A percentile compares a stretch with the other conserved stretches of the same genome.
phyloP scores from a whole-genome alignment of 2,888 invertebrate genomes.

The Crocallis elinguaria region DNA sequence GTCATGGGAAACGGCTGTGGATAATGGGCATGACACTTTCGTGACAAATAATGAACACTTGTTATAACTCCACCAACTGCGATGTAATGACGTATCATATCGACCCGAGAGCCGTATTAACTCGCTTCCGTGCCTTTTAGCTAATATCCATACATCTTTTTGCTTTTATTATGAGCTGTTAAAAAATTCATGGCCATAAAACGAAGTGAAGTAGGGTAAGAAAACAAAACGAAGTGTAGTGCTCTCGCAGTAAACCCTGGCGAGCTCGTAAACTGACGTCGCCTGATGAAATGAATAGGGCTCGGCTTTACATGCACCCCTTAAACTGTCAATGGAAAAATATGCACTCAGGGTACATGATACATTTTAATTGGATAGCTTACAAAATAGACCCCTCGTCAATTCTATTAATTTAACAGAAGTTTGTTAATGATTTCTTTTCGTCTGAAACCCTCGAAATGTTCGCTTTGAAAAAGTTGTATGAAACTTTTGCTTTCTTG shows the following conservation, averaged over 20 bases:
- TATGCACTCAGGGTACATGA: constrained; percentile 49
- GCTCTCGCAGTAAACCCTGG: constrained; percentile 66
- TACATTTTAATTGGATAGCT: constrained; percentile 65
- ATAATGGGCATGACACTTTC: constrained; percentile 34
- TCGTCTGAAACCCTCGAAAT: constrained; percentile 30
- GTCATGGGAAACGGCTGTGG: constrained; percentile 44
- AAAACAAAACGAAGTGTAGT: constrained; percentile 66
- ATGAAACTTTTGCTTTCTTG: constrained; percentile 46
- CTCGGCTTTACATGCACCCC: constrained; percentile 43
- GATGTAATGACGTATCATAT: constrained; percentile 20
- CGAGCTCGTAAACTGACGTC: constrained; percentile 69
- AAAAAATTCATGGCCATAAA: constrained; percentile 58
- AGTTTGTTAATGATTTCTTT: constrained; percentile 45
- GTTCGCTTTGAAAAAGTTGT: constrained; percentile 40
- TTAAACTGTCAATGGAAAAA: constrained; percentile 51
- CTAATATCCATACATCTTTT: constrained; percentile 35
- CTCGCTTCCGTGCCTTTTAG: constrained; percentile 13
- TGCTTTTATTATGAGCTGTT: constrained; percentile 57
- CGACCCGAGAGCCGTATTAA: not conserved
- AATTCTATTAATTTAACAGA: constrained; percentile 45
- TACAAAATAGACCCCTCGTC: constrained; percentile 43
- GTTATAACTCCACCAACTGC: constrained; percentile 36
- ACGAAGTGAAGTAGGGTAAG: constrained; percentile 55
- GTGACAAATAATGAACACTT: constrained; percentile 45
- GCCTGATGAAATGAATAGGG: constrained; percentile 62